Conservation (phyloP, 2,797 vertebrate species). For the Eulemur rubriventer region DNA sequence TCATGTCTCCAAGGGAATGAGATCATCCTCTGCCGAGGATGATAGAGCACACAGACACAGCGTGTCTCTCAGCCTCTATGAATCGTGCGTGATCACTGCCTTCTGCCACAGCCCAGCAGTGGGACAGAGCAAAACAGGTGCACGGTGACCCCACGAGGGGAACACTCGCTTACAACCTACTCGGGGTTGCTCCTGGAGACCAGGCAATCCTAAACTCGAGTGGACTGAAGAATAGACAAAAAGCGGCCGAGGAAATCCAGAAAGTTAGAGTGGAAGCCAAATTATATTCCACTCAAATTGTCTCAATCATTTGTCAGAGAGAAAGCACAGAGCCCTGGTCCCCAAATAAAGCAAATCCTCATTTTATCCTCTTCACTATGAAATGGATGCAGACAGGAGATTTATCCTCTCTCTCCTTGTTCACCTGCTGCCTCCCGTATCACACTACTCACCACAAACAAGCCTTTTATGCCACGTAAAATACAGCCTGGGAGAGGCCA, state of each 20-base stretch:
- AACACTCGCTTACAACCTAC: background rate
- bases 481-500: background rate
- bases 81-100: accelerated
- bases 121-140: background rate
- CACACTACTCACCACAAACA: background rate
- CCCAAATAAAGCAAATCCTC: background rate
- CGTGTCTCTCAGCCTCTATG: background rate
- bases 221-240: background rate
- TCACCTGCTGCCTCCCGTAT: background rate
- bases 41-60: background rate
- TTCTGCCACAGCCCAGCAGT: background rate
- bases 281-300: background rate
- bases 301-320: background rate
- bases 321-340: background rate
- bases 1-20: background rate
- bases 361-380: background rate
- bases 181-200: background rate
- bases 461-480: background rate
- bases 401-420: background rate
- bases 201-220: background rate
- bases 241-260: background rate
- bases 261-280: background rate
- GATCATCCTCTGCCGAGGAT: background rate
- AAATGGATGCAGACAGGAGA: background rate
- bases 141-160: background rate